phyloP scores from a whole-genome alignment of 2,888 invertebrate species.

The Ophion costatus region DNA sequence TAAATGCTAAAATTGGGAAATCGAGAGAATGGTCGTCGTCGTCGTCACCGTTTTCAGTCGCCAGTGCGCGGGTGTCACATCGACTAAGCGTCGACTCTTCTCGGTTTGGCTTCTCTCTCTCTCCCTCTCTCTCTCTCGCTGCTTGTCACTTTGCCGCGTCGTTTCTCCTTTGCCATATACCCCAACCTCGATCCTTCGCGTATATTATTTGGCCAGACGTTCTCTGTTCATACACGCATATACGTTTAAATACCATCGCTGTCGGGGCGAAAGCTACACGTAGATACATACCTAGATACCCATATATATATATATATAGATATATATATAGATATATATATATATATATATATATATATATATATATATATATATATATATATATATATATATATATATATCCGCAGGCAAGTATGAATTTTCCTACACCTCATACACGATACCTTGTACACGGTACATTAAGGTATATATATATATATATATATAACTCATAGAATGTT shows the following conservation, averaged over 20 bases:
- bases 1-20: constrained; percentile 57
- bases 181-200: constrained; percentile 49
- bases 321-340: background rate
- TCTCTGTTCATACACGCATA: constrained; percentile 24
- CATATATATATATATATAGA: background rate
- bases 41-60: constrained; percentile 34
- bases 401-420: too few relatives aligned
- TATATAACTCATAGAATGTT: too few relatives aligned
- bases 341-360: too few relatives aligned
- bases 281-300: background rate
- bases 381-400: too few relatives aligned
- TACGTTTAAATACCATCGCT: constrained; percentile 27
- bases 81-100: constrained; percentile 52
- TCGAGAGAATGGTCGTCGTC: constrained; percentile 50
- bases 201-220: constrained; percentile 57
- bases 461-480: too few relatives aligned
- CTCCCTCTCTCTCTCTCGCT: constrained; percentile 12
- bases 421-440: too few relatives aligned
- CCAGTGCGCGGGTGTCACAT: constrained; percentile 52
- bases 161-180: constrained; percentile 24
- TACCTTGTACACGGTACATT: too few relatives aligned
- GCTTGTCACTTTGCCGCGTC: constrained; percentile 59
- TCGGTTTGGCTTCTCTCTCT: constrained; percentile 47
- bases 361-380: too few relatives aligned
- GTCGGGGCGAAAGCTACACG: background rate